These are phyloP conservation scores for Octopus bimaculoides DNA, from an alignment of 1,140 invertebrate genomes.

Conservation along the genomic window DNA sequence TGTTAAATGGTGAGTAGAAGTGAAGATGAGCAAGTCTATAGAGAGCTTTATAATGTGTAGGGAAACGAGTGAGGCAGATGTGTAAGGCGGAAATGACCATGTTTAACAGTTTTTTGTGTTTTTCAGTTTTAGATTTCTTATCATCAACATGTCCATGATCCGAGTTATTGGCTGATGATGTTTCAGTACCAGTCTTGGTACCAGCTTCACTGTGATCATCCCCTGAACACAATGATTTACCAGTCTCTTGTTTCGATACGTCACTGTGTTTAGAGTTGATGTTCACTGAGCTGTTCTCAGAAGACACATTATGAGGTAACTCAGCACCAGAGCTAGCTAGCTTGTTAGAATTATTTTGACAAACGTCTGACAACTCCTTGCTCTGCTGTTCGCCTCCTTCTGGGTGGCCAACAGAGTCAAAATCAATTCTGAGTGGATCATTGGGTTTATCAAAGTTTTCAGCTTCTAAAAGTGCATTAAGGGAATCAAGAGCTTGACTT, in stretches of 20 bases:
- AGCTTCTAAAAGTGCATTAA: background rate
- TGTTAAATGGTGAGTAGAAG: constrained; percentile 67
- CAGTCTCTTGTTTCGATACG: too few relatives aligned
- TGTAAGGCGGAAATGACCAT: constrained; percentile 76
- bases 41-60: constrained; percentile 89
- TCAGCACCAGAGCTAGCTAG: background rate
- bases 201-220: too few relatives aligned
- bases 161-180: background rate
- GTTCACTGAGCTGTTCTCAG: too few relatives aligned
- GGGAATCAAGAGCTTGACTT: background rate
- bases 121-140: background rate
- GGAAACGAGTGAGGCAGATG: constrained; percentile 79
- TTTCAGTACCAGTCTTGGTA: too few relatives aligned
- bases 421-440: background rate
- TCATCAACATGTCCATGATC: background rate
- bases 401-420: background rate
- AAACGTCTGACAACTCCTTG: background rate
- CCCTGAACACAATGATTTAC: too few relatives aligned
- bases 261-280: too few relatives aligned
- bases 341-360: background rate
- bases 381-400: background rate
- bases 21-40: constrained; percentile 84
- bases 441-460: background rate
- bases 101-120: constrained; percentile 47
- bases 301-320: too few relatives aligned